Evolutionary conservation across 2,888 invertebrate genomes (phyloP).

Genomic region (Drosophila recens): DNA sequence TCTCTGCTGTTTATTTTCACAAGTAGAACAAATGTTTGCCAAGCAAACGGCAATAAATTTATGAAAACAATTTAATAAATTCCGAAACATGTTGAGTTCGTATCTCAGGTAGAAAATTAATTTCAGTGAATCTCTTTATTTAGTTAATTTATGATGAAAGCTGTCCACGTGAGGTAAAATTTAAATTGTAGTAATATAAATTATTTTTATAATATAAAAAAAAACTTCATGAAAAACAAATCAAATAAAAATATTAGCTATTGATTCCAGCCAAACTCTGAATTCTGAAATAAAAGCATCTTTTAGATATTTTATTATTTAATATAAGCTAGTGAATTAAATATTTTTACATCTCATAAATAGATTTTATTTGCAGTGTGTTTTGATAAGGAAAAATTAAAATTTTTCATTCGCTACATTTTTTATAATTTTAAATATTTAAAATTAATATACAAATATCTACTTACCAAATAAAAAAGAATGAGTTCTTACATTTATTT

Average conservation of each 20-base stretch:
- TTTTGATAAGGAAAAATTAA: no score
- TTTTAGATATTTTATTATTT: not conserved
- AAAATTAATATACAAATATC: no score
- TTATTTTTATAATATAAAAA: no score
- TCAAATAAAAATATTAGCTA: not conserved
- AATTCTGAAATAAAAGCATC: not conserved
- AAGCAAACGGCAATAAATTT: slow-evolving; percentile 27
- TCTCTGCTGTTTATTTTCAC: slow-evolving; percentile 51
- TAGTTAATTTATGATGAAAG: not conserved
- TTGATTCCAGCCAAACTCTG: not conserved
- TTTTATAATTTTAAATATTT: no score
- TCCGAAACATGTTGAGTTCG: not conserved
- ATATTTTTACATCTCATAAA: no score
- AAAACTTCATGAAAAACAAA: no score
- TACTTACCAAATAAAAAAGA: no score
- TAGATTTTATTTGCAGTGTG: no score
- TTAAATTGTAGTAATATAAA: no score
- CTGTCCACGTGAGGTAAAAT: no score
- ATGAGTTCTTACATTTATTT: not conserved
- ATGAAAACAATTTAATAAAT: slow-evolving; percentile 5
- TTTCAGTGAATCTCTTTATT: not conserved
- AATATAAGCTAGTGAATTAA: no score
- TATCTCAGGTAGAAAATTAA: not conserved
- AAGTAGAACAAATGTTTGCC: slow-evolving; percentile 47
- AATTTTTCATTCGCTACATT: no score